Percentiles rank a stretch among this genome's conserved stretches.
phyloP scores from a whole-genome alignment of 2,888 invertebrate species.

The Lasioglossum pauxillum region DNA sequence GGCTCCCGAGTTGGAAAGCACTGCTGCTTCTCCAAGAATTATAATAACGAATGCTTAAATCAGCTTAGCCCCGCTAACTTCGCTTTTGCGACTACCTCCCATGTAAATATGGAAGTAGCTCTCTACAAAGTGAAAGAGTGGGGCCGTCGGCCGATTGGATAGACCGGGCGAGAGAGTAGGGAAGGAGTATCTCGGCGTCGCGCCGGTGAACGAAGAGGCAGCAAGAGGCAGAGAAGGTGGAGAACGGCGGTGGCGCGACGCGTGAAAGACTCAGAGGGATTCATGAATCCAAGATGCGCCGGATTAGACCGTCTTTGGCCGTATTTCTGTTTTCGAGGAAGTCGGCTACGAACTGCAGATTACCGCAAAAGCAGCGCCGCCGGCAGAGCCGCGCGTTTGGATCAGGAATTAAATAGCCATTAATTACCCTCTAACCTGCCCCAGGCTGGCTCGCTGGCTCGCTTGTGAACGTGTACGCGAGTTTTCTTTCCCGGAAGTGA shows the following conservation, averaged over 20 bases:
- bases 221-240: slow-evolving; percentile 51
- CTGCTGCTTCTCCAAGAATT: slow-evolving; percentile 80
- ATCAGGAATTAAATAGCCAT: slow-evolving; percentile 77
- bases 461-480: slow-evolving; percentile 7
- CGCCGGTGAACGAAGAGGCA: slow-evolving; percentile 54
- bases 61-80: slow-evolving; percentile 83
- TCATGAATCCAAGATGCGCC: slow-evolving; percentile 83
- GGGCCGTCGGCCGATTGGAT: slow-evolving; percentile 71
- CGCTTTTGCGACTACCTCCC: slow-evolving; percentile 80
- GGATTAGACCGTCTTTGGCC: slow-evolving; percentile 80
- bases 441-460: background rate
- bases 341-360: slow-evolving; percentile 73
- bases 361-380: slow-evolving; percentile 75
- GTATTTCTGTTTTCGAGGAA: slow-evolving; percentile 79
- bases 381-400: slow-evolving; percentile 60
- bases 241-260: slow-evolving; percentile 53
- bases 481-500: slow-evolving; percentile 28
- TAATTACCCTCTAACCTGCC: slow-evolving; percentile 64
- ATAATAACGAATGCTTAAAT: slow-evolving; percentile 84
- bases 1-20: slow-evolving; percentile 65
- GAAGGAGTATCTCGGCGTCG: slow-evolving; percentile 54
- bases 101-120: slow-evolving; percentile 83
- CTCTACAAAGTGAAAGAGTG: slow-evolving; percentile 75
- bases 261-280: slow-evolving; percentile 73
- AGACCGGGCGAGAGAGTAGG: slow-evolving; percentile 64